These are phyloP conservation scores for Watsonalla binaria DNA, from an alignment of 2,888 invertebrate species.

Conservation along the genomic window DNA sequence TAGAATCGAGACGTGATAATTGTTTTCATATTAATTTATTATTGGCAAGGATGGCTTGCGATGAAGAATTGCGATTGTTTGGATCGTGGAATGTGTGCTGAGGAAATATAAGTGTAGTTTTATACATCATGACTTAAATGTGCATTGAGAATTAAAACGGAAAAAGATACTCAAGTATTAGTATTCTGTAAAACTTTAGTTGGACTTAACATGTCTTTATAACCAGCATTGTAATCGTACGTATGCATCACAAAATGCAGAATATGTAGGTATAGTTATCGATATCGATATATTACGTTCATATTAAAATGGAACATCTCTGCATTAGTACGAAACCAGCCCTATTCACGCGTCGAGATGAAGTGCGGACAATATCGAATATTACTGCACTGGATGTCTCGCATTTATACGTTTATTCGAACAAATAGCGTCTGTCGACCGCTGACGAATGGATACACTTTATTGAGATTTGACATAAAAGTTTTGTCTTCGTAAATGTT, in stretches of 20 bases:
- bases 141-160: too few species aligned
- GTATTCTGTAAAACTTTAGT: background rate
- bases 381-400: slow-evolving; percentile 18
- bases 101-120: too few species aligned
- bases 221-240: background rate
- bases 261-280: background rate
- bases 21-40: slow-evolving; percentile 38
- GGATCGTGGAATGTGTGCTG: background rate
- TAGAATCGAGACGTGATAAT: slow-evolving; percentile 32
- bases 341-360: slow-evolving; percentile 43
- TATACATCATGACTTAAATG: too few species aligned
- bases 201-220: background rate
- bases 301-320: background rate
- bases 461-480: background rate
- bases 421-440: slow-evolving; percentile 22
- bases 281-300: slow-evolving; percentile 7
- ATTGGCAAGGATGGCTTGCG: slow-evolving; percentile 15
- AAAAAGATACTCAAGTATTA: too few species aligned
- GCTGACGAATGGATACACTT: slow-evolving; percentile 6
- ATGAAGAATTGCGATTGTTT: slow-evolving; percentile 3
- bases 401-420: slow-evolving; percentile 2
- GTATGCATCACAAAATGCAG: background rate
- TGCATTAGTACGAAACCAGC: slow-evolving; percentile 14
- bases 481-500: background rate
- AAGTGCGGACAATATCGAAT: slow-evolving; percentile 46